Evolutionary conservation across 2,113 vertebrate genomes (phyloP).

Genomic region (Pantherophis guttatus): DNA sequence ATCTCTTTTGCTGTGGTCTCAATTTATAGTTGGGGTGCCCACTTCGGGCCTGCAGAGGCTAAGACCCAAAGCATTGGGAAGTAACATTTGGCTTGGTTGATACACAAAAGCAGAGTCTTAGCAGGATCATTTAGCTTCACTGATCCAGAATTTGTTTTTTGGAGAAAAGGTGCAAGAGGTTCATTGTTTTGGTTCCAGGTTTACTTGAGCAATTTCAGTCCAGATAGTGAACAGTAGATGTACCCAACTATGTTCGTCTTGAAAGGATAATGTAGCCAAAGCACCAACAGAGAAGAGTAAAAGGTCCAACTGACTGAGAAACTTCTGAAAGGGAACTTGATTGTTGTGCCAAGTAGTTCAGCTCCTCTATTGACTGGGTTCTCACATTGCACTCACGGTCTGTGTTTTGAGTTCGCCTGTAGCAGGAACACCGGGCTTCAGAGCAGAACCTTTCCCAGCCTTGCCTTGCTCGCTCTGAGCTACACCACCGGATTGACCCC

Average conservation of each 20-base stretch:
- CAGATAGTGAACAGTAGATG: background rate
- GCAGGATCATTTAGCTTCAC: background rate
- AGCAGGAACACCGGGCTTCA: too few species aligned
- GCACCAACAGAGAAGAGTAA: background rate
- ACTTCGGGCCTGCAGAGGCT: background rate
- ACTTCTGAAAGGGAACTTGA: background rate
- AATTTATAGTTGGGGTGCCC: background rate
- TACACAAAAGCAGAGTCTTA: background rate
- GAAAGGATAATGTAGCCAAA: background rate
- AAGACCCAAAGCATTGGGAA: background rate
- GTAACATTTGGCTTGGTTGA: background rate
- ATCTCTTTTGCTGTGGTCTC: background rate
- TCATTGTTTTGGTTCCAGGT: background rate
- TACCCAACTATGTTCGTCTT: background rate
- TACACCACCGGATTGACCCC: background rate
- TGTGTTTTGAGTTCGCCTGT: background rate
- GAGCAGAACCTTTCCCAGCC: background rate
- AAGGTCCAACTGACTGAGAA: background rate
- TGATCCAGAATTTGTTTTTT: background rate
- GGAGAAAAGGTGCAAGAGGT: background rate
- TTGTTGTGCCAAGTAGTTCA: background rate
- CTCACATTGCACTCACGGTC: background rate
- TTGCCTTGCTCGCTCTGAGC: background rate
- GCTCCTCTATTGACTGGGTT: background rate
- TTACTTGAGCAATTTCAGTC: background rate